A percentile compares a stretch with the other conserved stretches of the same genome.
Evolutionary conservation across 2,888 invertebrate genomes (phyloP).

Genomic region (Rhodophaea formosa): DNA sequence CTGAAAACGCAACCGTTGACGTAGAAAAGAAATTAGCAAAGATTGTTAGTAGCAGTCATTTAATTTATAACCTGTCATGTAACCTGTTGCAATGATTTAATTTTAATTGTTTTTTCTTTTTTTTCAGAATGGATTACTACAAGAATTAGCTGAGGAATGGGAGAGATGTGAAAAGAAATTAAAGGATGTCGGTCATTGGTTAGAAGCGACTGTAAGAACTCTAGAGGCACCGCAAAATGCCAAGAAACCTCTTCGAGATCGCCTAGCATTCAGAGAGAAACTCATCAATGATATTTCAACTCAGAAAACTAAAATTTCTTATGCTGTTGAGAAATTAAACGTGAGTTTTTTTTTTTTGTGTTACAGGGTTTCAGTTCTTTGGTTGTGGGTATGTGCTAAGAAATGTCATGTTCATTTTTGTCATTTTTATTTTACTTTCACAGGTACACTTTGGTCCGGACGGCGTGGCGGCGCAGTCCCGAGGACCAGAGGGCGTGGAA

Average conservation of each 20-base stretch:
- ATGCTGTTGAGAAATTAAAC: slow-evolving; percentile 95
- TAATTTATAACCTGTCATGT: neutral
- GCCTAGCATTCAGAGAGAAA: slow-evolving; percentile 92
- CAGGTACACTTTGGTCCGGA: slow-evolving; percentile 94
- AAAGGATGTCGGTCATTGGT: slow-evolving; percentile 93
- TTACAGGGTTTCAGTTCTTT: slow-evolving; percentile 7
- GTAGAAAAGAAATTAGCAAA: slow-evolving; percentile 92
- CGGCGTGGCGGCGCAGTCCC: slow-evolving; percentile 89
- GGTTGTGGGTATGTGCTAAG: neutral
- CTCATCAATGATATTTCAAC: slow-evolving; percentile 92
- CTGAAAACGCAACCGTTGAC: slow-evolving; percentile 92
- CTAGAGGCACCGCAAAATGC: slow-evolving; percentile 91
- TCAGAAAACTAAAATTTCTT: slow-evolving; percentile 93
- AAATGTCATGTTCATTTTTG: neutral
- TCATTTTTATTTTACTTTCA: slow-evolving; percentile 7
- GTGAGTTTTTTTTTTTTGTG: slow-evolving; percentile 71
- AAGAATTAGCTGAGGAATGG: slow-evolving; percentile 97
- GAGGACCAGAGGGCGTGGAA: slow-evolving; percentile 85
- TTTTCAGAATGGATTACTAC: slow-evolving; percentile 90
- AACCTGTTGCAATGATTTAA: neutral
- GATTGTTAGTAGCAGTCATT: slow-evolving; percentile 83
- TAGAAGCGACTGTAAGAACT: slow-evolving; percentile 90
- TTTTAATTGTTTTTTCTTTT: neutral
- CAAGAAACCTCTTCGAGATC: slow-evolving; percentile 93
- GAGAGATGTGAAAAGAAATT: slow-evolving; percentile 97